A percentile compares a stretch with the other conserved stretches of the same genome.
These are phyloP conservation scores for Molossus molossus DNA, from an alignment of 2,797 vertebrate species.

Conservation along the genomic window DNA sequence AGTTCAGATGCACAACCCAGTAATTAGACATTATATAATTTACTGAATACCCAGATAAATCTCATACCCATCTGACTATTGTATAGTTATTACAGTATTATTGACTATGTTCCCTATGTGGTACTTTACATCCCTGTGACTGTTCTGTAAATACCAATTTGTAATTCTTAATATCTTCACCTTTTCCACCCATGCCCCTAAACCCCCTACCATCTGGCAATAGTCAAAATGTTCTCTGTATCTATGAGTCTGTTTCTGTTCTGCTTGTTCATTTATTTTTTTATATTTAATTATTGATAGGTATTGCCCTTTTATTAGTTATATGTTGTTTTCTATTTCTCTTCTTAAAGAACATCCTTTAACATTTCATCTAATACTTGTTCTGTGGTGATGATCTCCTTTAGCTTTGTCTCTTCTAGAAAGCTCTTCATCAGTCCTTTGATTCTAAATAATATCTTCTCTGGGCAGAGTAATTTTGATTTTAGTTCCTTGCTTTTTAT, in stretches of 20 bases:
- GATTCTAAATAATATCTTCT: background rate
- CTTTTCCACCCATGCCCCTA: background rate
- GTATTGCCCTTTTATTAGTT: background rate
- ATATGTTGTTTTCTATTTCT: background rate
- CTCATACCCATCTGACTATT: background rate
- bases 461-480: background rate
- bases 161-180: background rate
- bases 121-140: background rate
- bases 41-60: background rate
- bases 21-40: background rate
- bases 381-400: background rate
- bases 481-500: background rate
- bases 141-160: background rate
- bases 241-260: background rate
- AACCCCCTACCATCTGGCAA: background rate
- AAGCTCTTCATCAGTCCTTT: background rate
- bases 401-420: background rate
- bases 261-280: background rate
- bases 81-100: background rate
- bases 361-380: background rate
- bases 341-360: background rate
- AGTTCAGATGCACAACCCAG: background rate
- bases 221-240: background rate
- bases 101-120: background rate
- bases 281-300: background rate